Base-by-base conservation (phyloP, 2,888 invertebrate species). In the Standfussiana lucernea region DNA sequence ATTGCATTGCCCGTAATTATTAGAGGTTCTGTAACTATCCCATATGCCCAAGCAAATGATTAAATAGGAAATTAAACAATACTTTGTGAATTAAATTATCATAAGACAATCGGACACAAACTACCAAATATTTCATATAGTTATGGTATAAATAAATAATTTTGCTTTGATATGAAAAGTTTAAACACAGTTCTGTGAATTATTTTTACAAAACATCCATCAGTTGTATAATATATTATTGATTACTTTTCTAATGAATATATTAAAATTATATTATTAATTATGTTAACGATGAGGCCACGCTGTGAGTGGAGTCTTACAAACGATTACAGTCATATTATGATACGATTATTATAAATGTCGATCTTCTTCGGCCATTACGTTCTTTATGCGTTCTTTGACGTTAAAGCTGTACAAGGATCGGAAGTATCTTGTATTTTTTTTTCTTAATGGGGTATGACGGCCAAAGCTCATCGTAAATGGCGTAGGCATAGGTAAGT, bases 281-380 rank as follows among this genome's bases (percentile, higher is more conserved):
- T 73, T 66, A 83, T 65, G 35, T 78, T 45, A 72, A 75, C n/a
- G n/a, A 47, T 65, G 76, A 86, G 70, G 85, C 83, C 82, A 83
- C 77, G 65, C 50, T 28, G 74, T 68, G 65, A 79, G 75, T 81
- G 79, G 62, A 76, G 77, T 84, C 79, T 64, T 71, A 62, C 2
- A 67, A 32, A 70, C 40, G 70, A 73, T 61, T 67, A 75, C 72
- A 83, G 72, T 79, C 69, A 75, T 75, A 70, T 56, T 53, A 69
- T 65, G 18, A 59, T 45, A 68, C 21, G 42, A 69, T 62, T 72
- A 59, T 47, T 59, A 68, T 42, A 81, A 81, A 65, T 37, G n/a
- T 68, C 32, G 42, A 50, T 76, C 11, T 61, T 35, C 37, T 67
- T 32, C 61, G 4, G 11, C 24, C 28, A 18, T 1, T 65, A 28